A percentile compares a stretch with the other conserved stretches of the same genome.
phyloP scores from a whole-genome alignment of 1,140 invertebrate genomes.

The Drosophila miranda region DNA sequence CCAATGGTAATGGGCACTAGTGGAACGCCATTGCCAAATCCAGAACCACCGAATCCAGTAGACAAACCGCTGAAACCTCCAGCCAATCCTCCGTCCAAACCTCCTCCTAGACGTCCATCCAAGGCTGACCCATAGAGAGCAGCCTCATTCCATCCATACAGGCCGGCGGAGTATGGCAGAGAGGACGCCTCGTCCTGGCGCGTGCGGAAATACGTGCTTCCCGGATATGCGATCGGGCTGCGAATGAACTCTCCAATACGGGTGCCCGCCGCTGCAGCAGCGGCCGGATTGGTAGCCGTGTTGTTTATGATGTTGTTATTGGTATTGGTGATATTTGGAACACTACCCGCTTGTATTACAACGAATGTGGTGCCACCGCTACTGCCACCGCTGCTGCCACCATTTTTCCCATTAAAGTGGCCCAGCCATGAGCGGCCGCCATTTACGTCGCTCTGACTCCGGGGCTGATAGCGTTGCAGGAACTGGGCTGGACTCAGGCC shows the following conservation, averaged over 20 bases:
- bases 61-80: not conserved
- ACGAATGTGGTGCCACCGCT: not conserved
- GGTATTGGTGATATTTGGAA: not conserved
- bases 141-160: conserved; percentile 24
- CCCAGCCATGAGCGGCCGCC: not conserved
- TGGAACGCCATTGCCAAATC: conserved; percentile 16
- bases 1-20: conserved; percentile 59
- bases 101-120: not conserved
- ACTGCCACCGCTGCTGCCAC: not conserved
- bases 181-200: conserved; percentile 24
- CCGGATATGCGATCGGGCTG: conserved; percentile 10
- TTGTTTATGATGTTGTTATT: no score
- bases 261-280: not conserved
- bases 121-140: conserved; percentile 19
- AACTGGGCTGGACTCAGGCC: conserved; percentile 1
- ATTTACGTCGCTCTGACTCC: not conserved
- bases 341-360: rapidly evolving
- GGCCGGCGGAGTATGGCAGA: conserved; percentile 15
- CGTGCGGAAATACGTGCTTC: conserved; percentile 25
- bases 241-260: not conserved
- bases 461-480: not conserved
- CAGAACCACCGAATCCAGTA: no score
- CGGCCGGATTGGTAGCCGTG: not conserved
- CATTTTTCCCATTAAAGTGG: not conserved
- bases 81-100: not conserved